Conservation (phyloP, 2,888 invertebrate species). For the Ypsolopha scabrella region DNA sequence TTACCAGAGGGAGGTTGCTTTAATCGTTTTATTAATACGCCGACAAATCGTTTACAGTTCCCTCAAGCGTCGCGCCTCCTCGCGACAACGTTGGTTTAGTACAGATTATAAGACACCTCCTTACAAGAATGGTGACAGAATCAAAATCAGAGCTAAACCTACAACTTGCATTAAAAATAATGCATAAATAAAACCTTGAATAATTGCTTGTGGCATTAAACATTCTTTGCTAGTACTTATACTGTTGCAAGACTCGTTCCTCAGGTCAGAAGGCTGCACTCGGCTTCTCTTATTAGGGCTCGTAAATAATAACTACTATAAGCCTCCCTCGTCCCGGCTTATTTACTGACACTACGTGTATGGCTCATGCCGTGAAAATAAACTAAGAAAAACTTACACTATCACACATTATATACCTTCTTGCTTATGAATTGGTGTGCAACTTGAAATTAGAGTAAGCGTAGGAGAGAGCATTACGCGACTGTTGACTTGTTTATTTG, state of each 20-base stretch:
- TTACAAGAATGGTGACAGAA: too few relatives aligned
- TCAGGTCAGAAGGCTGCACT: constrained; percentile 6
- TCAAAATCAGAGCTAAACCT: too few relatives aligned
- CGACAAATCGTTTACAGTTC: constrained; percentile 63
- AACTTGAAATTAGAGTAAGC: too few relatives aligned
- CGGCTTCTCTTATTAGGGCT: constrained; percentile 46
- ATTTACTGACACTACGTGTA: constrained; percentile 52
- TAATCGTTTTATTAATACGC: constrained; percentile 71
- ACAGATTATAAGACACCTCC: constrained; percentile 9
- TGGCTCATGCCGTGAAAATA: constrained; percentile 25
- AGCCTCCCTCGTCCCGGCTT: constrained; percentile 39
- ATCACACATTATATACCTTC: background rate
- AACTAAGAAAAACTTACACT: constrained; percentile 17
- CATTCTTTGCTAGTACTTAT: constrained; percentile 41
- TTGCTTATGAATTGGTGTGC: too few relatives aligned
- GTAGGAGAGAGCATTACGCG: too few relatives aligned
- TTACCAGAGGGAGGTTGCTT: constrained; percentile 62
- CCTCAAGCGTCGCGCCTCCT: constrained; percentile 26
- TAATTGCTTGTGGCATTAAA: constrained; percentile 12
- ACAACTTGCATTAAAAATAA: too few relatives aligned
- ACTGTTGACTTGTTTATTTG: too few relatives aligned
- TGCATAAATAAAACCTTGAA: too few relatives aligned
- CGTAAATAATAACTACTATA: constrained; percentile 64
- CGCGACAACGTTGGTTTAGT: constrained; percentile 3
- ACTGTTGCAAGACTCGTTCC: constrained; percentile 14